Evolutionary conservation across 2,888 invertebrate species (phyloP).

Genomic region (Hedychridium roseum): DNA sequence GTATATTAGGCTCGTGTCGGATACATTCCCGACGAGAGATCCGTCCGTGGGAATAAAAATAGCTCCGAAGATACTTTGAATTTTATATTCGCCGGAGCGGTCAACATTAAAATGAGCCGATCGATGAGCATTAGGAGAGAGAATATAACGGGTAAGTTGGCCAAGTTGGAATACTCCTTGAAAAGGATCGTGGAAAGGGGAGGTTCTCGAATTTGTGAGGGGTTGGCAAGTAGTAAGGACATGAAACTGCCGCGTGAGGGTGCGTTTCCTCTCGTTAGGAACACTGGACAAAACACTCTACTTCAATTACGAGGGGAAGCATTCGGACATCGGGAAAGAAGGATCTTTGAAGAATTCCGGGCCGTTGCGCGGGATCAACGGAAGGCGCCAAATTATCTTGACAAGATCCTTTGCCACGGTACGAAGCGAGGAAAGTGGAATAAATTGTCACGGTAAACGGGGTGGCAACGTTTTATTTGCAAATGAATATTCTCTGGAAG

Average conservation of each 20-base stretch:
- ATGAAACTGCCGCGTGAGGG: conserved; percentile 18
- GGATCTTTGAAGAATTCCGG: no score
- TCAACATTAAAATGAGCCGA: conserved; percentile 60
- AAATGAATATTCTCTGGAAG: no score
- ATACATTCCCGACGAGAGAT: conserved; percentile 35
- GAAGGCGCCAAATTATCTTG: no score
- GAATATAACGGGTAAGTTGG: conserved; percentile 15
- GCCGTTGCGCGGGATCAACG: no score
- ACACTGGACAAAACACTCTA: conserved; percentile 32
- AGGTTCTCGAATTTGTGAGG: conserved; percentile 41
- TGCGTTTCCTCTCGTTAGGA: conserved; percentile 33
- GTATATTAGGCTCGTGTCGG: conserved; percentile 48
- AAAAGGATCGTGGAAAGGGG: conserved; percentile 33
- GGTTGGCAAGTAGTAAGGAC: conserved; percentile 27
- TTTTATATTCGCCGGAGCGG: conserved; percentile 56
- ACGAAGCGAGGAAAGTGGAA: no score
- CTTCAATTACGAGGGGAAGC: conserved; percentile 32
- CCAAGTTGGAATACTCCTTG: conserved; percentile 1
- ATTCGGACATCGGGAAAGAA: no score
- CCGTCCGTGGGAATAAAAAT: conserved; percentile 47
- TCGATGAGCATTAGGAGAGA: conserved; percentile 50
- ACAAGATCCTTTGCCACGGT: no score
- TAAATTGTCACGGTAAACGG: no score
- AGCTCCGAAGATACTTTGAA: conserved; percentile 59
- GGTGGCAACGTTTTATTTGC: no score